These are phyloP conservation scores for Papilio gigon DNA, from an alignment of 2,888 invertebrate genomes.

Conservation along the genomic window DNA sequence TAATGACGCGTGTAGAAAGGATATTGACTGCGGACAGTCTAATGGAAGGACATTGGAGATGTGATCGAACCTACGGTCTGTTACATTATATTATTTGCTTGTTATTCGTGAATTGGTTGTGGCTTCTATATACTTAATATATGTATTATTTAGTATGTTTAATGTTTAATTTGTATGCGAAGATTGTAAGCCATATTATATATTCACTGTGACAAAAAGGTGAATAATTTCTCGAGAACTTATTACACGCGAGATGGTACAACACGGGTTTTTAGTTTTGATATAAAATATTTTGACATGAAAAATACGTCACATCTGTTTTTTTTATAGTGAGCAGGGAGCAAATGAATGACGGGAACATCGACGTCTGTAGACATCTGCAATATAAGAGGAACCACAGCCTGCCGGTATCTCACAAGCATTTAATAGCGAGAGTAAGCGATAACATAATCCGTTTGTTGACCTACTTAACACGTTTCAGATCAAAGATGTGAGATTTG, in stretches of 20 bases:
- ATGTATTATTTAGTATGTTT: background rate
- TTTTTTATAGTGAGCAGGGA: no score
- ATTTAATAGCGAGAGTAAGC: background rate
- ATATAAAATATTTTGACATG: background rate
- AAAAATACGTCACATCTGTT: no score
- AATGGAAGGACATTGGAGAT: slow-evolving; percentile 49
- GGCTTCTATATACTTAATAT: background rate
- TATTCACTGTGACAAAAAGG: no score
- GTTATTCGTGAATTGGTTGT: background rate
- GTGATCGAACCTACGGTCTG: slow-evolving; percentile 28
- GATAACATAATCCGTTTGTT: slow-evolving; percentile 34
- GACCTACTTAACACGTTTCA: slow-evolving; percentile 34
- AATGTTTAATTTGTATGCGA: background rate
- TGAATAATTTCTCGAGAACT: no score
- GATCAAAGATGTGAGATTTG: slow-evolving; percentile 36
- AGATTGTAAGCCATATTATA: no score
- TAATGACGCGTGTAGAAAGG: slow-evolving; percentile 75
- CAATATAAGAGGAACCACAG: no score
- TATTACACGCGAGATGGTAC: no score
- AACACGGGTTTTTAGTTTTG: background rate
- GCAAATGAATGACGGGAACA: no score
- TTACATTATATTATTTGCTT: background rate
- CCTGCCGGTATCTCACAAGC: no score
- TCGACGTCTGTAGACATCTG: no score
- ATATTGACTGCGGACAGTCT: slow-evolving; percentile 57